These are phyloP conservation scores for Esox lucius DNA, from an alignment of 2,797 vertebrate genomes.

Conservation along the genomic window DNA sequence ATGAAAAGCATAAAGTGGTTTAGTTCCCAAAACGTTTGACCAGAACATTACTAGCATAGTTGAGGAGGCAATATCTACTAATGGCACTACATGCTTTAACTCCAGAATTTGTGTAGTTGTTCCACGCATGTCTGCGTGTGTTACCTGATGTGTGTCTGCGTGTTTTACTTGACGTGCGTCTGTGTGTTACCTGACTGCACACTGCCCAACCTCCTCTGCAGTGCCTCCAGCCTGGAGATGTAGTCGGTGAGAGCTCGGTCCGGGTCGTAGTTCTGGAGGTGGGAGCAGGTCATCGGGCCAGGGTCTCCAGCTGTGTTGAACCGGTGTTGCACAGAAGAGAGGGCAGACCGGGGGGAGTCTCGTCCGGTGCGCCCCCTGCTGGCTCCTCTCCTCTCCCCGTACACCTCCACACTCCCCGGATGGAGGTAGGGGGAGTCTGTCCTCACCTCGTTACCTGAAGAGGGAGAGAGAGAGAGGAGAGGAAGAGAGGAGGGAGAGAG, in stretches of 20 bases:
- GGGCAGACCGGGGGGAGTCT: slow-evolving; percentile 80
- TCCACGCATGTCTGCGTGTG: no score
- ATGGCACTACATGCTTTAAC: not conserved
- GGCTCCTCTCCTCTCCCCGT: slow-evolving; percentile 74
- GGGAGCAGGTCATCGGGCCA: slow-evolving; percentile 81
- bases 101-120: not conserved
- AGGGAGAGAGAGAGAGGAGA: no score
- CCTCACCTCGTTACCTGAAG: slow-evolving; percentile 79
- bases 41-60: not conserved
- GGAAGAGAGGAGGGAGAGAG: no score
- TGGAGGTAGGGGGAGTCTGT: slow-evolving; percentile 80
- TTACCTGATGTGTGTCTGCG: not conserved
- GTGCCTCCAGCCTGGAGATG: slow-evolving; percentile 90
- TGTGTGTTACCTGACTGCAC: slow-evolving; percentile 85
- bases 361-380: slow-evolving; percentile 83
- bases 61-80: not conserved
- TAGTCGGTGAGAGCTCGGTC: slow-evolving; percentile 95
- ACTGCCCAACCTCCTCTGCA: slow-evolving; percentile 90
- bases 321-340: slow-evolving; percentile 80
- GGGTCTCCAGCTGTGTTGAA: slow-evolving; percentile 76
- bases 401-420: slow-evolving; percentile 79
- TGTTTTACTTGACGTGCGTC: not conserved
- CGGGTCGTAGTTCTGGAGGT: slow-evolving; percentile 95
- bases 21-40: not conserved
- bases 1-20: slow-evolving; percentile 26